phyloP scores from a whole-genome alignment of 2,797 vertebrate species.

The Arctocebus calabarensis region DNA sequence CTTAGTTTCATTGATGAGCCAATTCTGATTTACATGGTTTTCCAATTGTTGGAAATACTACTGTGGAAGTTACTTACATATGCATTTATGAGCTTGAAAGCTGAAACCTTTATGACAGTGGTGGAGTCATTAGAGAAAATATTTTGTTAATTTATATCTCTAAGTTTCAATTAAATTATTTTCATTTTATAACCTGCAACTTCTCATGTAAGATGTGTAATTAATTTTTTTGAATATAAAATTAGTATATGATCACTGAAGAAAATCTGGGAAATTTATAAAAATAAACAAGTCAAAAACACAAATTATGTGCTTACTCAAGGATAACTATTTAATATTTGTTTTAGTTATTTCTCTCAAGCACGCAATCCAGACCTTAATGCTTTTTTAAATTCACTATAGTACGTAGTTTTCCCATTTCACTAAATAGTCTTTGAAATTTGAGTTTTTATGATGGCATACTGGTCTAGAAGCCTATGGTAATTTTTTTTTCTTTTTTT shows the following conservation, averaged over 20 bases:
- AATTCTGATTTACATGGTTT: background rate
- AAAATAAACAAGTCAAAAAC: background rate
- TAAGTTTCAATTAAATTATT: slow-evolving; percentile 11
- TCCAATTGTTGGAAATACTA: background rate
- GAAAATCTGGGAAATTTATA: background rate
- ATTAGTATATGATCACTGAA: background rate
- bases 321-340: slow-evolving; percentile 21
- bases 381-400: slow-evolving; percentile 34
- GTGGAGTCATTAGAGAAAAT: background rate
- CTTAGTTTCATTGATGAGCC: background rate
- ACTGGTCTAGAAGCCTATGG: background rate
- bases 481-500: no score
- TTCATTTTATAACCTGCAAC: slow-evolving; percentile 5
- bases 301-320: background rate
- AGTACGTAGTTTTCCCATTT: background rate
- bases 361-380: background rate
- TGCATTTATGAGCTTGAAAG: background rate
- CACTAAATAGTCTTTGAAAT: slow-evolving; percentile 12
- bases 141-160: slow-evolving; percentile 23
- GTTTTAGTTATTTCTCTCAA: slow-evolving; percentile 6
- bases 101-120: background rate
- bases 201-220: background rate
- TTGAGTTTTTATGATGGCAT: slow-evolving; percentile 45
- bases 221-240: background rate
- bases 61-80: background rate